A percentile compares a stretch with the other conserved stretches of the same genome.
Conservation (phyloP, 1,140 invertebrate genomes). For the Solen grandis region DNA sequence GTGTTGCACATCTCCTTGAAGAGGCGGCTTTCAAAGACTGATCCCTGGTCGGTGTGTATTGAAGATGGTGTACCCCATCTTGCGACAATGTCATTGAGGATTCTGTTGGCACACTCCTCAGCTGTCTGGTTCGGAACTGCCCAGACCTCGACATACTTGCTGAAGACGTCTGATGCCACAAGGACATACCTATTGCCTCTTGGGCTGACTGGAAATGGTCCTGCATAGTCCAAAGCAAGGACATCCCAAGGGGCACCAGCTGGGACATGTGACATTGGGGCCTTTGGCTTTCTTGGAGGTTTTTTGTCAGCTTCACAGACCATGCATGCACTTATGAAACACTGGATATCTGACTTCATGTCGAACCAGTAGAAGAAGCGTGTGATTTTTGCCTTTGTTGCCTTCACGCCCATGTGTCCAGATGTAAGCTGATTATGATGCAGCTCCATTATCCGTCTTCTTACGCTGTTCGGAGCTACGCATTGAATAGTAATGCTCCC, state of each 20-base stretch:
- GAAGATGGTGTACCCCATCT: conserved; percentile 68
- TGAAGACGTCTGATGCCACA: conserved; percentile 51
- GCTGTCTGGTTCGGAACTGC: conserved; percentile 64
- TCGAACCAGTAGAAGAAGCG: conserved; percentile 37
- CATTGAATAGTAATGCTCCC: not conserved
- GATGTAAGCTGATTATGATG: conserved; percentile 23
- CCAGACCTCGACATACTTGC: conserved; percentile 61
- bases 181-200: conserved; percentile 36
- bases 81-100: conserved; percentile 75
- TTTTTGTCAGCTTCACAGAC: conserved; percentile 12
- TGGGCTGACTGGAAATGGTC: conserved; percentile 1
- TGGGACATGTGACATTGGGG: not conserved
- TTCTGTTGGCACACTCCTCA: conserved; percentile 69
- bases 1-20: conserved; percentile 51
- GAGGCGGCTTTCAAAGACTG: conserved; percentile 47
- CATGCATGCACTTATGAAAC: not conserved
- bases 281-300: conserved; percentile 4
- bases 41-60: conserved; percentile 57
- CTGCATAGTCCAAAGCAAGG: conserved; percentile 17
- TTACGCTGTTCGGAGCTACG: conserved; percentile 6
- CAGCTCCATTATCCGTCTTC: conserved; percentile 24
- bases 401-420: conserved; percentile 46
- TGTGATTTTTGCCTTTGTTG: conserved; percentile 14
- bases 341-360: conserved; percentile 14
- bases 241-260: not conserved